Percentiles rank a stretch among this genome's conserved stretches.
Conservation (phyloP, 35 echinoderm and acorn worm genomes). For the Antedon bifida region DNA sequence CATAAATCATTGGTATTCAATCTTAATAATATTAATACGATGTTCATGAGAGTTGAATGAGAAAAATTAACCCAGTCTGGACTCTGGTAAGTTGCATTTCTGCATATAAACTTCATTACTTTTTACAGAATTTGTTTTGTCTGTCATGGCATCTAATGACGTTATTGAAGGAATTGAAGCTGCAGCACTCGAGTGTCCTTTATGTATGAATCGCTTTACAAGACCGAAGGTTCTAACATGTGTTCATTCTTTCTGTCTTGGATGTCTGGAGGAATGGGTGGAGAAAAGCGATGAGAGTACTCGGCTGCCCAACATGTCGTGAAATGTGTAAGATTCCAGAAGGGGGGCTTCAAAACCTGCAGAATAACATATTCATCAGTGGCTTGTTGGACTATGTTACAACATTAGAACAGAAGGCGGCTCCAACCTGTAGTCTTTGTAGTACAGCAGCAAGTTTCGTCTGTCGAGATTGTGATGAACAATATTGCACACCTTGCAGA, state of each 20-base stretch:
- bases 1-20: too few relatives aligned
- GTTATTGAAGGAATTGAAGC: background rate
- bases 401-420: background rate
- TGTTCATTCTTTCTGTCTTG: background rate
- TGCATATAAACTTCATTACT: too few relatives aligned
- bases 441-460: too few relatives aligned
- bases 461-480: too few relatives aligned
- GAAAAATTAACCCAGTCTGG: too few relatives aligned
- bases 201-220: background rate
- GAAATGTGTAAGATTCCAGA: background rate
- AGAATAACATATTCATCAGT: background rate
- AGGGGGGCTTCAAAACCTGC: background rate
- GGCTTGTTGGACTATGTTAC: background rate
- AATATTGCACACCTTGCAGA: too few relatives aligned
- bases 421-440: background rate
- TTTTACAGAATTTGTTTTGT: too few relatives aligned
- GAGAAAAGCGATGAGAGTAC: background rate
- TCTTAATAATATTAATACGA: too few relatives aligned
- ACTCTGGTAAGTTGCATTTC: too few relatives aligned
- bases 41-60: too few relatives aligned
- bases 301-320: background rate
- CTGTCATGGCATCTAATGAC: background rate
- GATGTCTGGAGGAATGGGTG: background rate
- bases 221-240: background rate
- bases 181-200: background rate